Evolutionary conservation across 2,113 vertebrate species (phyloP).

Genomic region (Ifrita kowaldi): DNA sequence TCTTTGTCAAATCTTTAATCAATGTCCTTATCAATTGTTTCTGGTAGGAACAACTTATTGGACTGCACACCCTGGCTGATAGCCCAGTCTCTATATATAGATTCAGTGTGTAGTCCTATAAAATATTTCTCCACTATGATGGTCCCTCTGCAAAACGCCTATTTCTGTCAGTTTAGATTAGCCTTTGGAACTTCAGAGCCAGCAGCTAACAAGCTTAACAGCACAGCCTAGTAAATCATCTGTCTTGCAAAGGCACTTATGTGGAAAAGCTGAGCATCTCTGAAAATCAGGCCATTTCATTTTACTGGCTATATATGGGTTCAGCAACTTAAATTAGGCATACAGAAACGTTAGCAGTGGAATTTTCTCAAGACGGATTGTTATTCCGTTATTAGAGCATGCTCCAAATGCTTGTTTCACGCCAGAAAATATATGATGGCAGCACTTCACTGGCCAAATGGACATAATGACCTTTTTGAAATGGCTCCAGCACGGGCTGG

Average conservation of each 20-base stretch:
- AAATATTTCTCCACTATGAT: background rate
- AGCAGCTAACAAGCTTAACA: constrained; percentile 23
- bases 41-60: background rate
- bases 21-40: background rate
- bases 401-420: background rate
- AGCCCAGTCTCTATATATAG: background rate
- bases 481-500: background rate
- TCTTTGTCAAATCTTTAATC: background rate
- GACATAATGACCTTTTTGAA: background rate
- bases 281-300: constrained; percentile 23
- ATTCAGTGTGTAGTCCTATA: background rate
- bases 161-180: constrained; percentile 32
- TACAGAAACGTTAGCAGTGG: background rate
- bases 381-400: background rate
- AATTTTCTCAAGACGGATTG: constrained; percentile 3
- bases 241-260: background rate
- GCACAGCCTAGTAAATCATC: constrained; percentile 26
- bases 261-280: background rate
- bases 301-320: background rate
- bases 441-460: background rate
- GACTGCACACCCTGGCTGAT: background rate
- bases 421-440: background rate
- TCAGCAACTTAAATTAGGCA: background rate
- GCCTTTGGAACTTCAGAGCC: constrained; percentile 8
- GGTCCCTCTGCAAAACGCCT: background rate